Base-by-base conservation (phyloP, 2,888 invertebrate genomes). In the Acrobasis repandana region DNA sequence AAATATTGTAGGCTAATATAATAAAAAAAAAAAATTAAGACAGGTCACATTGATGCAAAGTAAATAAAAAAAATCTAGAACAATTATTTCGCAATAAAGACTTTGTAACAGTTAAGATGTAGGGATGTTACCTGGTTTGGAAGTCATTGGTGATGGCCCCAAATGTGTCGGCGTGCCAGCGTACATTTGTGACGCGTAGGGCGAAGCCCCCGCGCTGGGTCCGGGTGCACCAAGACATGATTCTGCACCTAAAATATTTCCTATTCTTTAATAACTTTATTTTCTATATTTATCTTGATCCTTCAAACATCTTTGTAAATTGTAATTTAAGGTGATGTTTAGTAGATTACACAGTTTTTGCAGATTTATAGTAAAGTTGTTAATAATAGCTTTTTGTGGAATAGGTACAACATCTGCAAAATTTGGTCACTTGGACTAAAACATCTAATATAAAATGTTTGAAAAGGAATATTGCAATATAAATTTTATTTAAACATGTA, bases 161-260 rank as follows among this genome's bases (percentile, higher is more conserved):
- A 95, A 83, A 70, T 94, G 94, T 3, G 94, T 88, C 0, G 95
- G 94, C 4, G 94, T 93, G 0, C 94, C 94, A 4, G 95, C 92
- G 82, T 95, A 96, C 67, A 95, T 93, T 69, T 94, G 94, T 59
- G 93, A 90, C 16, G 93, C 93, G 66, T 93, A 90, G 3, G 89
- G 82, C 38, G 88, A 86, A 0, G 77, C 71, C 8, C 67, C 62
- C 52, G 68, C 56, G 43, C 74, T 64, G 60, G 72, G 64, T 65
- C 76, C 16, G 48, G 66, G 63, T 15, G 67, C 79, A 4, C 74
- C 74, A 38, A 83, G 63, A 61, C 81, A 82, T 16, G 73, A 62
- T 9, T 85, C 86, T 3, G 77, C 60, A 46, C 67, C 74, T 75
- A 66, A 52, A 65, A 65, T 14, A 28, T 28, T 50, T n/a, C 5